Evolutionary conservation across 2,113 vertebrate genomes (phyloP).

Genomic region (Pangasianodon gigas): DNA sequence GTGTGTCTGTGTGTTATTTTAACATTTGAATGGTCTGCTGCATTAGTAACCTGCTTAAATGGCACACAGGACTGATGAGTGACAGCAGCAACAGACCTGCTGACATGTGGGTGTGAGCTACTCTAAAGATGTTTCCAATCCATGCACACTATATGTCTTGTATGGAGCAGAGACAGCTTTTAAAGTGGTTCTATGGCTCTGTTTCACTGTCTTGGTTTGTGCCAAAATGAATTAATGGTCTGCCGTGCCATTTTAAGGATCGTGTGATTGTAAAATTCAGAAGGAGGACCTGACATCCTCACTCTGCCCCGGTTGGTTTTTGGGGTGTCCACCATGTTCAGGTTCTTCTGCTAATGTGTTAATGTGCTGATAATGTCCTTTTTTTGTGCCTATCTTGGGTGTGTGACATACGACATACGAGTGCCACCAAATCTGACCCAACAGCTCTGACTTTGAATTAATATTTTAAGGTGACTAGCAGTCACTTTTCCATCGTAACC

Average conservation of each 20-base stretch:
- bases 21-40: neutral
- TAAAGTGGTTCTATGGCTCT: neutral
- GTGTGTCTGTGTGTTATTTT: constrained; percentile 15
- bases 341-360: neutral
- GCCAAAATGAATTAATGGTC: neutral
- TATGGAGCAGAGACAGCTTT: neutral
- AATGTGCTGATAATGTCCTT: neutral
- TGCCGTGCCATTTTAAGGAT: neutral
- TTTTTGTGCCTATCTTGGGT: neutral
- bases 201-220: neutral
- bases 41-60: neutral
- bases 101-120: neutral
- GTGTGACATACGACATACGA: neutral
- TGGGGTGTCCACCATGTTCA: neutral
- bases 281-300: neutral
- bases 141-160: neutral
- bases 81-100: constrained; percentile 24
- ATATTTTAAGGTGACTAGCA: neutral
- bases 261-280: neutral
- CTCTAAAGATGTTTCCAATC: neutral
- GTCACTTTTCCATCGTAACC: neutral
- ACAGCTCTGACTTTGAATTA: neutral
- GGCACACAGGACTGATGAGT: constrained; percentile 13
- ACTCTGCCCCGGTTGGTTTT: neutral
- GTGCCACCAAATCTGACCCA: neutral